These are phyloP conservation scores for Coregonus clupeaformis DNA, from an alignment of 2,113 vertebrate genomes.

Conservation along the genomic window DNA sequence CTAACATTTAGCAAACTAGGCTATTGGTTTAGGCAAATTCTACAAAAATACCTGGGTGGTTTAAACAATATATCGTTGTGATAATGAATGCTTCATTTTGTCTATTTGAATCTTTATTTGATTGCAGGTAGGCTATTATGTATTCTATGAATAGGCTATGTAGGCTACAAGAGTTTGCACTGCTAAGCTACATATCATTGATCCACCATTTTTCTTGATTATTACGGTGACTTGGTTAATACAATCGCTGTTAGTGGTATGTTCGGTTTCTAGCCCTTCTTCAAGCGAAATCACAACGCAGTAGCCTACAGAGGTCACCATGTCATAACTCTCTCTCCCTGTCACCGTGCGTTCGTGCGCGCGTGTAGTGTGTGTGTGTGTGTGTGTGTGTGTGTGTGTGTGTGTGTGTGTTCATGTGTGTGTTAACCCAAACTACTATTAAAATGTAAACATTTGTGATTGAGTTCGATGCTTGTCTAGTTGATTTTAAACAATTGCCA, in stretches of 20 bases:
- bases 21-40: too few relatives aligned
- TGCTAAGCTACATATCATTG: too few relatives aligned
- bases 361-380: not conserved
- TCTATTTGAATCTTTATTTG: too few relatives aligned
- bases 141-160: too few relatives aligned
- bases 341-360: not conserved
- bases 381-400: not conserved
- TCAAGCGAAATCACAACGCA: conserved; percentile 63
- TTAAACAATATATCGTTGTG: not conserved
- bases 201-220: not conserved
- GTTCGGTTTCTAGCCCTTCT: conserved; percentile 46
- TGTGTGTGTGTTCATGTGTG: not conserved
- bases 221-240: not conserved
- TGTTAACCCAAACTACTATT: not conserved
- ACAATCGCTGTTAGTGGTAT: conserved; percentile 2
- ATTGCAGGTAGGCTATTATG: not conserved
- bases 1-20: not conserved
- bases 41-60: not conserved
- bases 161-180: too few relatives aligned
- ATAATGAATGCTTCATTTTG: too few relatives aligned
- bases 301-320: conserved; percentile 72
- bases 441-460: not conserved
- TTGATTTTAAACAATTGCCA: not conserved
- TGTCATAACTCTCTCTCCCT: conserved; percentile 69
- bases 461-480: not conserved